Percentiles rank a stretch among this genome's conserved stretches.
phyloP scores from a whole-genome alignment of 2,888 invertebrate genomes.

The Busseola fusca region DNA sequence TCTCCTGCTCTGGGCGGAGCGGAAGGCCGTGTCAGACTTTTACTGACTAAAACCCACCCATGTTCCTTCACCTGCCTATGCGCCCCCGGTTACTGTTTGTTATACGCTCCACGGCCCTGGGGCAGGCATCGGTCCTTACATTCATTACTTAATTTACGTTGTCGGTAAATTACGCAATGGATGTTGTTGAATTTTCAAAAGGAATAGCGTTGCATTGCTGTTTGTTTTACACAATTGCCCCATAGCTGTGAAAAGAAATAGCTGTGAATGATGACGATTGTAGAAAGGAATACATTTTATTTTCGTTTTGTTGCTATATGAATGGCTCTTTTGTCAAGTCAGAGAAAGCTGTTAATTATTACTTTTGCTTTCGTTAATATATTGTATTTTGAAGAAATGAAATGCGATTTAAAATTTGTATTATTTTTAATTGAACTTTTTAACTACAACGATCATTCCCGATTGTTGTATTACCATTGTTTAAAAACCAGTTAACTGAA shows the following conservation, averaged over 20 bases:
- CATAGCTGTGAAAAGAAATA: background rate
- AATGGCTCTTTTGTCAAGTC: background rate
- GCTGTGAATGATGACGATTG: background rate
- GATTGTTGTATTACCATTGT: background rate
- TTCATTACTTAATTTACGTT: too few relatives aligned
- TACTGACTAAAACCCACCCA: too few relatives aligned
- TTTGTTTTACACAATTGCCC: background rate
- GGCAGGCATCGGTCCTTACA: too few relatives aligned
- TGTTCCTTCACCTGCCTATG: too few relatives aligned
- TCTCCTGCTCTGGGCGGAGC: too few relatives aligned
- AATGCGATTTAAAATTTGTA: background rate
- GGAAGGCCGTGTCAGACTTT: too few relatives aligned
- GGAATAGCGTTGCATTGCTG: background rate
- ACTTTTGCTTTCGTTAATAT: background rate
- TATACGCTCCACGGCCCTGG: too few relatives aligned
- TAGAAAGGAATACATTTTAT: background rate
- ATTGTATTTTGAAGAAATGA: background rate
- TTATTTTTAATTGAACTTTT: background rate
- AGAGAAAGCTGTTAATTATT: background rate
- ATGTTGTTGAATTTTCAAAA: background rate
- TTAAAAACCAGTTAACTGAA: slow-evolving; percentile 3
- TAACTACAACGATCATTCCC: background rate
- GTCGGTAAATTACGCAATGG: background rate
- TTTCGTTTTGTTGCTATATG: background rate
- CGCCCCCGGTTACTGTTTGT: too few relatives aligned